Conservation (phyloP, 1,140 invertebrate species). For the Prorops nasuta region DNA sequence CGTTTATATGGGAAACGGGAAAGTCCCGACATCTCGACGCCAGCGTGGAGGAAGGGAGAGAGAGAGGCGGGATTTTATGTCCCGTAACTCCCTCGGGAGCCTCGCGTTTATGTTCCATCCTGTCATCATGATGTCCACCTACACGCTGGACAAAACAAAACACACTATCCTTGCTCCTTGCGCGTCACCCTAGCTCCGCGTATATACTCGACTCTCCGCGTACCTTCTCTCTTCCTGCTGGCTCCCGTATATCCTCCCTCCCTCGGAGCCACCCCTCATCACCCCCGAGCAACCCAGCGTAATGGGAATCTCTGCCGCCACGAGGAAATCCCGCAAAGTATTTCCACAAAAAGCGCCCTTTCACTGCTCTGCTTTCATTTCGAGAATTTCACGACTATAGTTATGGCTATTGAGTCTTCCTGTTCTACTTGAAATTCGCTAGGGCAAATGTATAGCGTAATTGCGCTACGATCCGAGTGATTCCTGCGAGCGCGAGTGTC, state of each 20-base stretch:
- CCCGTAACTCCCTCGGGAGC: slow-evolving; percentile 51
- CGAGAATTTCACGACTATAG: too few relatives aligned
- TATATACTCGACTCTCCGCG: slow-evolving; percentile 1
- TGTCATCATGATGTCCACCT: slow-evolving; percentile 53
- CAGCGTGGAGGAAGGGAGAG: slow-evolving; percentile 37
- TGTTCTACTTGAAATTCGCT: neutral
- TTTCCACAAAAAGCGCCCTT: slow-evolving; percentile 11
- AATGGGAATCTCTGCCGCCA: slow-evolving; percentile 31
- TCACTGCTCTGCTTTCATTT: slow-evolving; percentile 27
- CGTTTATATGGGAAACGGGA: slow-evolving; percentile 34
- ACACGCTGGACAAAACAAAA: slow-evolving; percentile 49
- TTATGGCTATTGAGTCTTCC: too few relatives aligned
- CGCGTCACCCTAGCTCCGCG: slow-evolving; percentile 12
- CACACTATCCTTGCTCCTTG: slow-evolving; percentile 22
- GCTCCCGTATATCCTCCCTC: neutral
- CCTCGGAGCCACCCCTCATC: neutral
- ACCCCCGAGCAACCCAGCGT: slow-evolving; percentile 4
- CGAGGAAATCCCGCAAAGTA: slow-evolving; percentile 31
- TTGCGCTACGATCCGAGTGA: neutral
- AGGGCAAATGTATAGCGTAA: neutral
- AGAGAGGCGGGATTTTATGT: slow-evolving; percentile 52
- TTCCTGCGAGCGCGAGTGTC: too few relatives aligned
- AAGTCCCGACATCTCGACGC: slow-evolving; percentile 53
- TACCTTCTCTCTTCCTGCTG: neutral
- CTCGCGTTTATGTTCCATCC: slow-evolving; percentile 48